Evolutionary conservation across 2,113 vertebrate species (phyloP).

Genomic region (Pygoscelis adeliae): DNA sequence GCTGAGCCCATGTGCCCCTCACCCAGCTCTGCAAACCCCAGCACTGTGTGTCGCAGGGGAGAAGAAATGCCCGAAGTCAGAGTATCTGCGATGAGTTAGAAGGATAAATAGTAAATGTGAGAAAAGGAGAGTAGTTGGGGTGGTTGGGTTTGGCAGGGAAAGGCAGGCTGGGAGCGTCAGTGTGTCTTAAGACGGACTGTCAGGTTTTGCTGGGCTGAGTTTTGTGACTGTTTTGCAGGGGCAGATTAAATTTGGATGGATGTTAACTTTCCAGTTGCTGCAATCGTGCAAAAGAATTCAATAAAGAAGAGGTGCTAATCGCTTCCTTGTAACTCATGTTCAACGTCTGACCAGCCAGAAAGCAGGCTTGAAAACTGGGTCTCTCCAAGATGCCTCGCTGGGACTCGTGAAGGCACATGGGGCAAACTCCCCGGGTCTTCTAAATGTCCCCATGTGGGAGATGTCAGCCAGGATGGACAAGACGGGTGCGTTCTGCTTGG

Average conservation of each 20-base stretch:
- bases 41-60: neutral
- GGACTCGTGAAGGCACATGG: rapidly evolving
- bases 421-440: neutral
- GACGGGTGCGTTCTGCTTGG: rapidly evolving
- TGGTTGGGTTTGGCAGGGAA: neutral
- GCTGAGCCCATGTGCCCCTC: neutral
- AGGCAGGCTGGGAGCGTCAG: neutral
- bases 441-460: neutral
- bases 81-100: rapidly evolving
- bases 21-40: neutral
- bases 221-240: neutral
- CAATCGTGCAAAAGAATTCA: neutral
- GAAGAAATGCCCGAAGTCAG: neutral
- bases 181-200: rapidly evolving
- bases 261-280: neutral
- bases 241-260: neutral
- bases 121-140: neutral
- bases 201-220: neutral
- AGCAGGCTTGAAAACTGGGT: neutral
- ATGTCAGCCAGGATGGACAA: neutral
- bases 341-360: neutral
- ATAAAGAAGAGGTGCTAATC: neutral
- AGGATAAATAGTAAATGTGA: neutral
- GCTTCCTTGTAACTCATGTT: neutral
- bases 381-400: rapidly evolving